Conservation (phyloP, 2,797 vertebrate genomes). For the Melanotaenia nigrans region DNA sequence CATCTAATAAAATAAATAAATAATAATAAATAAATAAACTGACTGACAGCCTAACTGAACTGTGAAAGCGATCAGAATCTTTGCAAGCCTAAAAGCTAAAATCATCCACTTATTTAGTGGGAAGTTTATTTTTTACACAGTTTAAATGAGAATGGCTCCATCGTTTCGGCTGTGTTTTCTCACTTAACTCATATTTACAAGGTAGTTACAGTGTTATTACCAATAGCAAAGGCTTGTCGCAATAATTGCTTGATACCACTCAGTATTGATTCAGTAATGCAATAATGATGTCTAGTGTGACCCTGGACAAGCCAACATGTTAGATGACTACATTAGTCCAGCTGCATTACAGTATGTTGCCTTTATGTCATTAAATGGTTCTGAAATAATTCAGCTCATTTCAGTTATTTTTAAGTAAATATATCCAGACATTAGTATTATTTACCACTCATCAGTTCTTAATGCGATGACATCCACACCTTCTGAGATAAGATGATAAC, state of each 20-base stretch:
- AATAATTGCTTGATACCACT: not conserved
- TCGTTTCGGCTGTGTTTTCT: not conserved
- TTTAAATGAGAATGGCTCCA: not conserved
- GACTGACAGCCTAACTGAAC: constrained; percentile 2
- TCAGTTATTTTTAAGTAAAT: not conserved
- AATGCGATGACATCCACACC: not conserved
- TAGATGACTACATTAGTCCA: no score
- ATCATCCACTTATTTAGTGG: not conserved
- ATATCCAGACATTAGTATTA: not conserved
- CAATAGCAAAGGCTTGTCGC: not conserved
- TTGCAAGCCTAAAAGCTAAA: not conserved
- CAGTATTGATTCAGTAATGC: no score
- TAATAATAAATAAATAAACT: not conserved
- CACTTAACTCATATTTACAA: not conserved
- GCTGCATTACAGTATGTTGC: no score
- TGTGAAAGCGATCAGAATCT: constrained; percentile 4
- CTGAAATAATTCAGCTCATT: not conserved
- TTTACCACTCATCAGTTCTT: not conserved
- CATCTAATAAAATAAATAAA: not conserved
- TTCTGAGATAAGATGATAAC: not conserved
- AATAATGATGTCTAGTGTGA: no score
- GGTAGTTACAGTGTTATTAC: constrained; percentile 3
- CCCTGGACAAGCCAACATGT: no score
- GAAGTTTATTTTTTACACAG: not conserved
- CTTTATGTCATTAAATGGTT: not conserved